phyloP scores from a whole-genome alignment of 37 sponge, comb jelly and placozoan genomes.

The Chondrosia reniformis region DNA sequence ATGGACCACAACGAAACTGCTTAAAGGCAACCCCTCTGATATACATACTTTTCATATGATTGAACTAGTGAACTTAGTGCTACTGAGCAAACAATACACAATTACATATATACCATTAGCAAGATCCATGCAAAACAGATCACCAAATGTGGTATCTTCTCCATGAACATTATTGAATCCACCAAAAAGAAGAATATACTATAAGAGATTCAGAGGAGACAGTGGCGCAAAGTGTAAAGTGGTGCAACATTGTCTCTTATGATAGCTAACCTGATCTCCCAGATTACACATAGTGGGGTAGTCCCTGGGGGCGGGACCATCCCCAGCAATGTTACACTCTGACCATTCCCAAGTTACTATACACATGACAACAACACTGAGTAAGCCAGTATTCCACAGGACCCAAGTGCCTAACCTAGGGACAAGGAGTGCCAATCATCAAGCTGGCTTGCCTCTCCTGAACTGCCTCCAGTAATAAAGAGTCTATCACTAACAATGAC shows the following conservation, averaged over 20 bases:
- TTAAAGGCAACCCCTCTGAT: not conserved
- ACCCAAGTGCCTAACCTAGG: constrained; percentile 21
- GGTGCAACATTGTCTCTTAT: not conserved
- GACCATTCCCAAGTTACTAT: constrained; percentile 46
- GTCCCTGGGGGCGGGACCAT: constrained; percentile 47
- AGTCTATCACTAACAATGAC: constrained; percentile 34
- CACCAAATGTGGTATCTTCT: constrained; percentile 31
- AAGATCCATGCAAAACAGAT: constrained; percentile 37
- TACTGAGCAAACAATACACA: not conserved
- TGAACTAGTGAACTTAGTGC: too few relatives aligned
- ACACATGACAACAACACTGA: not conserved
- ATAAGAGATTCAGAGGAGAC: not conserved
- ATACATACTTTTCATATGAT: not conserved
- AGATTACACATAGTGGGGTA: constrained; percentile 43
- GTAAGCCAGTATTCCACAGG: not conserved
- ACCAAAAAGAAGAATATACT: constrained; percentile 62
- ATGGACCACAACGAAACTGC: not conserved
- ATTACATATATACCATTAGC: constrained; percentile 2
- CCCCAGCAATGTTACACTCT: not conserved
- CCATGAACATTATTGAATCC: constrained; percentile 36
- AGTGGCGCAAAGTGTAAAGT: not conserved
- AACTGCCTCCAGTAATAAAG: constrained; percentile 51
- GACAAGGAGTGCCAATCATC: constrained; percentile 46
- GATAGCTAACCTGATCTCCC: constrained; percentile 25
- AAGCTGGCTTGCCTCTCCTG: constrained; percentile 44